phyloP scores from a whole-genome alignment of 2,113 vertebrate species.

The Mesocricetus auratus region DNA sequence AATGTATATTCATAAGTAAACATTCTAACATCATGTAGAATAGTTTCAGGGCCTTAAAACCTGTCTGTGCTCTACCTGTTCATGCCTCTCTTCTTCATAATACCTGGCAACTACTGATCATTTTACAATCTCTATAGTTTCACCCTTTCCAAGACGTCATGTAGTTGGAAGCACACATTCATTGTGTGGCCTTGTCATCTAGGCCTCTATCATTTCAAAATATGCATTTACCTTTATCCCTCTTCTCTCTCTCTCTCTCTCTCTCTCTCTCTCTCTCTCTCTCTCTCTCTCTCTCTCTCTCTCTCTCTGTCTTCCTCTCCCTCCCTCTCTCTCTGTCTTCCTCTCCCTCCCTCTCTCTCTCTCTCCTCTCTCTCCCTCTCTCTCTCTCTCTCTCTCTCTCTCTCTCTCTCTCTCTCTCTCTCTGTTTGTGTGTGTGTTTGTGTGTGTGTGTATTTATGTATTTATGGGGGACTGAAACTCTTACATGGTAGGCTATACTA shows the following conservation, averaged over 20 bases:
- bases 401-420: not conserved
- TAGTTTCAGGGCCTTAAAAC: not conserved
- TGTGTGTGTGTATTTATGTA: too few species aligned
- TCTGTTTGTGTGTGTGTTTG: too few species aligned
- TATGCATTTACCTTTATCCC: not conserved
- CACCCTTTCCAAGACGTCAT: not conserved
- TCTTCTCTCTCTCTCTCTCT: not conserved
- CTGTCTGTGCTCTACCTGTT: not conserved
- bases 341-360: too few species aligned
- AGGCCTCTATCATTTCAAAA: not conserved
- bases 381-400: not conserved
- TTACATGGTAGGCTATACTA: not conserved
- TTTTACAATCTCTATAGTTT: constrained; percentile 4
- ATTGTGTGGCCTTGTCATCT: not conserved
- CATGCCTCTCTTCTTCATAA: not conserved
- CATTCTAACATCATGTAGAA: not conserved
- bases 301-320: too few species aligned
- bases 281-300: not conserved
- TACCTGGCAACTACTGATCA: not conserved
- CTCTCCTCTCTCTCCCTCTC: too few species aligned
- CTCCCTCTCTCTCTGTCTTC: not conserved
- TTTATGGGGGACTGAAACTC: not conserved
- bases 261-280: too few species aligned
- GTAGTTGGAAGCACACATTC: not conserved
- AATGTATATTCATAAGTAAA: not conserved